A percentile compares a stretch with the other conserved stretches of the same genome.
Evolutionary conservation across 1,140 invertebrate genomes (phyloP).

Genomic region (Orussus abietinus): DNA sequence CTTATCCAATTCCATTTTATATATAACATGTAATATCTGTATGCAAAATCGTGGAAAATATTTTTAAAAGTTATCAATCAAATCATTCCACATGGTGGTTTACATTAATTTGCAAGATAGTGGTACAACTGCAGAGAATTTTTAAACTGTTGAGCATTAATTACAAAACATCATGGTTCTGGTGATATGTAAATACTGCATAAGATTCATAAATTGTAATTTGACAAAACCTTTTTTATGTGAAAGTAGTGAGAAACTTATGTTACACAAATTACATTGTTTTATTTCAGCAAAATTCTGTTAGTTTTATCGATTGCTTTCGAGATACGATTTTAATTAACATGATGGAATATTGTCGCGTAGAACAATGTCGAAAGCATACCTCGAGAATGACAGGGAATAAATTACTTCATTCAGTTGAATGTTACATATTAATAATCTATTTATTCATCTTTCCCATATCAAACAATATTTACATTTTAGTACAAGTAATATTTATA

Average conservation of each 20-base stretch:
- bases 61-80: too few relatives aligned
- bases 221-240: constrained; percentile 1
- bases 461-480: not conserved
- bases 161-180: too few relatives aligned
- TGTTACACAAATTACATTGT: constrained; percentile 1
- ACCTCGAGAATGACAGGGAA: constrained; percentile 1
- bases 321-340: constrained; percentile 2
- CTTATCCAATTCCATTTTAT: too few relatives aligned
- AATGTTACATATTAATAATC: not conserved
- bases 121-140: too few relatives aligned
- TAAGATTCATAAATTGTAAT: not conserved
- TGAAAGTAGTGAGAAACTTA: too few relatives aligned
- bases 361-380: not conserved
- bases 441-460: not conserved
- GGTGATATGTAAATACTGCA: too few relatives aligned
- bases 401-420: constrained; percentile 3
- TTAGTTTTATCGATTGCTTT: constrained; percentile 1
- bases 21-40: too few relatives aligned
- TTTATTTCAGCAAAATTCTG: not conserved
- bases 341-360: not conserved
- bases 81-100: too few relatives aligned
- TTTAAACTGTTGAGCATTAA: too few relatives aligned
- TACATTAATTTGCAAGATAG: too few relatives aligned
- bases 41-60: too few relatives aligned
- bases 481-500: constrained; percentile 2